Evolutionary conservation across 2,888 invertebrate genomes (phyloP), one percentile per base, ranked within the genome.

Genomic region (Megamerina dolium): DNA sequence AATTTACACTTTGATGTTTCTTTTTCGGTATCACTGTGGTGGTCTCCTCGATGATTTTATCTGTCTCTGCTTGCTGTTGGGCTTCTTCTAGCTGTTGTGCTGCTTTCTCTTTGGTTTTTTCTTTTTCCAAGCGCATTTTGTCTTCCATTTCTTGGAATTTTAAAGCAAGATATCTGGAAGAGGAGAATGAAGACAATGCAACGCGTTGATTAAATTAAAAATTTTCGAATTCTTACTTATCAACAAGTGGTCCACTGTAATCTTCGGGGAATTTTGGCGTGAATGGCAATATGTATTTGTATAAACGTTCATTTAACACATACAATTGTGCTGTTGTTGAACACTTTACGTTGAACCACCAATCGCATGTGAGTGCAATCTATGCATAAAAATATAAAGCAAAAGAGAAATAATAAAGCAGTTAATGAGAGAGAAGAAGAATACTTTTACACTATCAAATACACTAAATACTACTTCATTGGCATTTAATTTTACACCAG

Each of bases 341-440:
- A 66, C 90, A 91, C 58, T 85, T 83, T 1, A 91, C 90, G 65
- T 91, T 91, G 72, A 87, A 91, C 90, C 90, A 91, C 90, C 90
- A 91, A 67, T 91, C 91, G 61, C 90, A 90, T 1, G 90, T 90
- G 32, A 91, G 73, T 1, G 83, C 87, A 12, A 88, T 87, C 71
- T 71, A 43, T 16, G 26, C 9, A 37, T 9, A 13, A 26, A 32
- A 19, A 27, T 34, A 16, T 10, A 27, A 23, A 20, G 12, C 13
- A 12, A 14, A 38, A 20, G 3, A n/a, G 2, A 19, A n/a, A 21
- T n/a, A 3, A 13, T 29, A 30, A 13, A 31, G n/a, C n/a, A n/a
- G n/a, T n/a, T n/a, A n/a, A n/a, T n/a, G n/a, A n/a, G n/a, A n/a
- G n/a, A n/a, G n/a, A n/a, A n/a, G n/a, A n/a, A n/a, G n/a, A n/a